Percentiles rank a stretch among this genome's conserved stretches.
phyloP scores from a whole-genome alignment of 1,140 invertebrate species.

The Caenorhabditis tropicalis region DNA sequence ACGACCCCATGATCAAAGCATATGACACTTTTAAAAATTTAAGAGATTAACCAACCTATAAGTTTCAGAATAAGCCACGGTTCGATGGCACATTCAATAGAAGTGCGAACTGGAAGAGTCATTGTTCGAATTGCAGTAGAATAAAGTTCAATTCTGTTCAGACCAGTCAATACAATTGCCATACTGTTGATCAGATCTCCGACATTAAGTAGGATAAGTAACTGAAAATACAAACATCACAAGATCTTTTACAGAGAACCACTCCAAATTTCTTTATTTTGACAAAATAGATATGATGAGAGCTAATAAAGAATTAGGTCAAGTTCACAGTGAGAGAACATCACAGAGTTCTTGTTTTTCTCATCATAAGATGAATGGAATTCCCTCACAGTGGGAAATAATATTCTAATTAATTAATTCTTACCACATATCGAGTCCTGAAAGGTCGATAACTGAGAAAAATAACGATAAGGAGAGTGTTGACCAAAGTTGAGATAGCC shows the following conservation, averaged over 20 bases:
- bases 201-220: slow-evolving; percentile 44
- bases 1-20: not conserved
- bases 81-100: slow-evolving; percentile 45
- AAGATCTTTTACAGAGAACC: not conserved
- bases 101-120: slow-evolving; percentile 45
- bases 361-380: too few species aligned
- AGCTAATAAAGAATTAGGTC: not conserved
- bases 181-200: slow-evolving; percentile 47
- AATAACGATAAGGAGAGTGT: slow-evolving; percentile 44
- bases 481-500: slow-evolving; percentile 40
- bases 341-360: too few species aligned
- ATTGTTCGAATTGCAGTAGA: slow-evolving; percentile 43
- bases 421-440: slow-evolving; percentile 50
- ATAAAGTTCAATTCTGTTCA: slow-evolving; percentile 48
- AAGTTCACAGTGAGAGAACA: too few species aligned
- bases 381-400: too few species aligned
- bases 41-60: not conserved
- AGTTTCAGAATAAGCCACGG: slow-evolving; percentile 49
- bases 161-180: slow-evolving; percentile 38
- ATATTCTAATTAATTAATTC: not conserved
- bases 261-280: too few species aligned
- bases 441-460: slow-evolving; percentile 44
- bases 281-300: not conserved
- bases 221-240: slow-evolving; percentile 24
- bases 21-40: not conserved